Base-by-base conservation (phyloP, 2,888 invertebrate species). In the Malachius bipustulatus region DNA sequence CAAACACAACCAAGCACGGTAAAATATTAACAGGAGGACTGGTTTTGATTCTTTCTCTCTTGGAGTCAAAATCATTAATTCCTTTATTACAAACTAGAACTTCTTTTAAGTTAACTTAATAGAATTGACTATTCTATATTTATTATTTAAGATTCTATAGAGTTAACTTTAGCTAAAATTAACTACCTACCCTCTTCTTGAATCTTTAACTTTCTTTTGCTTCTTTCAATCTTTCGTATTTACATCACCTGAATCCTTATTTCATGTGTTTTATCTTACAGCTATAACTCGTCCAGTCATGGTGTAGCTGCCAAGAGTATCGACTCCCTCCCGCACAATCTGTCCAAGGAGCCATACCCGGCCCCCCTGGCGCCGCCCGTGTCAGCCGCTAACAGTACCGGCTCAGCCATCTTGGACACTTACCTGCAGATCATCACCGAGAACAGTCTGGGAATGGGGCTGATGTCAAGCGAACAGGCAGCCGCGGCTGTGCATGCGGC, bases 341-440 rank as follows among this genome's bases (percentile, higher is more conserved):
- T 77, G 44, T 67, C 67, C 13, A 76, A 72, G 47, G 77, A 77
- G 43, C 78, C 82, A 30, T 77, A 79, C 55, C 77, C 77, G 24
- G 77, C 76, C 8, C 74, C 76, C 3, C 49, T 67, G 46, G 62
- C 58, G 41, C 66, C 58, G 36, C 64, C 59, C 36, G 56, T 57
- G 3, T 51, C 57, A 6, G 56, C 58, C 4, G 56, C 55, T 12
- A 60, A 65, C 50, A 70, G 79, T 40, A 73, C 81, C 34, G 75
- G 82, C 29, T 82, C 82, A 3, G 82, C 85, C 2, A 71, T 89
- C 37, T 64, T 89, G 41, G 88, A 89, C 60, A 88, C 88, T 9
- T 89, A 89, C 58, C 70, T 89, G 41, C 88, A 89, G 59, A 79
- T 85, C 52, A 85, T 89, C 52, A 82, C 84, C 2, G 87, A 88